Conservation (phyloP, 1,140 invertebrate species). For the Neodiprion fabricii region DNA sequence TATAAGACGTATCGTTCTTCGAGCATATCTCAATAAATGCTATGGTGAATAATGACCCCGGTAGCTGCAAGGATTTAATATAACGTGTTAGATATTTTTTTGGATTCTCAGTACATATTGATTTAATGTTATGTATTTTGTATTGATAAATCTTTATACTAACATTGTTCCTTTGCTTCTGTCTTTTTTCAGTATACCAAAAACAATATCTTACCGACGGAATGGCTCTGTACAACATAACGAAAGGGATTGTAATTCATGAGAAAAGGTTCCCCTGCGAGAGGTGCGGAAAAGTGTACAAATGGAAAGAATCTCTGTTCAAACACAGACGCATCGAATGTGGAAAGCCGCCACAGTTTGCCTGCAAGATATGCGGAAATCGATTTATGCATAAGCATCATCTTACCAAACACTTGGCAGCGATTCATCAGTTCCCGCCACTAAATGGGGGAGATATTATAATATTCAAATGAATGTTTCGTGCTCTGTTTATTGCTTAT, state of each 20-base stretch:
- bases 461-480: slow-evolving; percentile 14
- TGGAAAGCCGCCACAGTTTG: slow-evolving; percentile 54
- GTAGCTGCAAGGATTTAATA: too few relatives aligned
- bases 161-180: too few relatives aligned
- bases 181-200: neutral
- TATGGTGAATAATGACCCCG: too few relatives aligned
- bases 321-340: slow-evolving; percentile 57
- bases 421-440: slow-evolving; percentile 37
- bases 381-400: slow-evolving; percentile 57
- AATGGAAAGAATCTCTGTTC: slow-evolving; percentile 63
- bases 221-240: neutral
- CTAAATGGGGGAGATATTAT: slow-evolving; percentile 11
- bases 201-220: neutral
- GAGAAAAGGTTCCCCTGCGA: slow-evolving; percentile 54
- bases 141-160: neutral
- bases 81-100: too few relatives aligned
- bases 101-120: too few relatives aligned
- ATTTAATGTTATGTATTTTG: neutral
- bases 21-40: too few relatives aligned
- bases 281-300: slow-evolving; percentile 67
- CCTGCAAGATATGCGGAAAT: slow-evolving; percentile 54
- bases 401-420: slow-evolving; percentile 45
- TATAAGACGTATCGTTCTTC: too few relatives aligned
- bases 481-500: too few relatives aligned
- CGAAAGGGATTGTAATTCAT: neutral